Base-by-base conservation (phyloP, 2,888 invertebrate genomes). In the Kuschelorhynchus macadamiae region DNA sequence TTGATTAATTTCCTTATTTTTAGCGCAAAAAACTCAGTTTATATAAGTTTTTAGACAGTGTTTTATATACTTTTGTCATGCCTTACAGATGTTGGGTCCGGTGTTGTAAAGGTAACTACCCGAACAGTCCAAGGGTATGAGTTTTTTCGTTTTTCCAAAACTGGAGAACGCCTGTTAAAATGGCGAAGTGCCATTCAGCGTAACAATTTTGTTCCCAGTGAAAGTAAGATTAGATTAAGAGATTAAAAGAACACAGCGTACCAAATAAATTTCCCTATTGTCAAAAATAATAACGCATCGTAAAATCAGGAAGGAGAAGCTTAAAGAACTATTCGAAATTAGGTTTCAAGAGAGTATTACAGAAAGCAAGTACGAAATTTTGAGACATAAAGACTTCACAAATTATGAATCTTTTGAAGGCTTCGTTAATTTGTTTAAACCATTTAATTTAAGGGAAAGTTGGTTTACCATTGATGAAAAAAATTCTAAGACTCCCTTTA, bases 201-300 rank as follows among this genome's bases (percentile, higher is more conserved):
- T 12, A n/a, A 39, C 5, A 39, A 39, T 39, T 39, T 39, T 39
- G 39, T 39, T 4, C 39, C 39, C 3, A 39, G 8, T 39, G 39
- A 39, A n/a, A 39, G 39, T 39, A 39, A n/a, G 5, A 39, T 9
- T 9, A 39, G 39, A 39, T 12, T n/a, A 39, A 5, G n/a, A 3
- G 5, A n/a, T 39, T 4, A n/a, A n/a, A n/a, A n/a, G n/a, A n/a
- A n/a, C n/a, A n/a, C n/a, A n/a, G n/a, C n/a, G n/a, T n/a, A n/a
- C 39, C 39, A 39, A 39, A n/a, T 39, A 39, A 39, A 12, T 39
- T 39, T 39, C 39, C 39, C 39, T 9, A 39, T 39, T 39, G 39
- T 39, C 39, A 39, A 39, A 39, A 39, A 39, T n/a, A 9, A 39
- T 39, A n/a, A 39, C 39, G 3, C n/a, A 39, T 39, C 39, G 39